phyloP scores from a whole-genome alignment of 2,113 vertebrate genomes.

The Plestiodon gilberti region DNA sequence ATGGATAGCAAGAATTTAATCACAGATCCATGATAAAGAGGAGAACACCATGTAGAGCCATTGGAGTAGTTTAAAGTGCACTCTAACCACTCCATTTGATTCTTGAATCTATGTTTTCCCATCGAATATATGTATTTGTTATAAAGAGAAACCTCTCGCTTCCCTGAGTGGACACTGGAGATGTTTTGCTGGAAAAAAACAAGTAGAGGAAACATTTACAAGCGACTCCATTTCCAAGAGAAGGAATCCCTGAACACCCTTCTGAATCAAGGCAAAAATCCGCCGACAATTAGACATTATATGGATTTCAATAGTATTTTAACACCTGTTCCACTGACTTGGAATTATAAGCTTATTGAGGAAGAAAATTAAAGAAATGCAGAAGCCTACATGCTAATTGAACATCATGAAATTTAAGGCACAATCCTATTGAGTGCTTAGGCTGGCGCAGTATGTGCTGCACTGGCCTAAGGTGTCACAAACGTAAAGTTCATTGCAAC shows the following conservation, averaged over 20 bases:
- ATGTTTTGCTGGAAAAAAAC: too few species aligned
- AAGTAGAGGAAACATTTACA: too few species aligned
- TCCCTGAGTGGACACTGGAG: background rate
- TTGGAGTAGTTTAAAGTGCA: background rate
- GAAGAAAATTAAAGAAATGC: background rate
- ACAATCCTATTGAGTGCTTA: too few species aligned
- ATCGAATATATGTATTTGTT: background rate
- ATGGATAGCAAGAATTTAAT: constrained; percentile 48
- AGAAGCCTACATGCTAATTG: background rate
- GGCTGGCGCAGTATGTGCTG: too few species aligned
- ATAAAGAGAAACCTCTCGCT: background rate
- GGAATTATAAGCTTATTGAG: background rate
- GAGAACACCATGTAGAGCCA: background rate
- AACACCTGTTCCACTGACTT: background rate
- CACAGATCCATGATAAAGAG: constrained; percentile 3
- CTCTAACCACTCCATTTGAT: background rate
- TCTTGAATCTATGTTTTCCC: background rate
- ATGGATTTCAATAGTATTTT: background rate
- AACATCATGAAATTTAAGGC: background rate
- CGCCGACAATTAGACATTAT: background rate
- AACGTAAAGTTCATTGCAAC: too few species aligned
- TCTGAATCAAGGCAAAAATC: background rate
- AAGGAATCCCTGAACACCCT: too few species aligned
- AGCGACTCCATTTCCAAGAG: too few species aligned
- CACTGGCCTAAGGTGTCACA: too few species aligned